These are phyloP conservation scores for Pseudococcus jackbeardsleyi DNA, from an alignment of 2,888 invertebrate genomes.

Conservation along the genomic window DNA sequence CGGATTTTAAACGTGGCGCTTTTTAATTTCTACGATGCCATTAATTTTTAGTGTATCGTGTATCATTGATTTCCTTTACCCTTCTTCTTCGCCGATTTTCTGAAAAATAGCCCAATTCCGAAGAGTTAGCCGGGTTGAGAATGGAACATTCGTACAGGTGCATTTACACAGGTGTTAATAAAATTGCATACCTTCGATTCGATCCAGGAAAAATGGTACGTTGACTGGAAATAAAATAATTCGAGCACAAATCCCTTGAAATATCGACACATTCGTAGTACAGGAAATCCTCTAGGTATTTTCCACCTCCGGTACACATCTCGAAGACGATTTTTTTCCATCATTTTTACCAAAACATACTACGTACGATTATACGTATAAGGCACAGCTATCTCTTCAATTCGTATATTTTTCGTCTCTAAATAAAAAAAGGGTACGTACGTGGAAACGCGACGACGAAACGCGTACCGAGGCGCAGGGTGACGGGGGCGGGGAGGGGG, in stretches of 20 bases:
- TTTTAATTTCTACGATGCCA: slow-evolving; percentile 32
- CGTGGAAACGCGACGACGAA: neutral
- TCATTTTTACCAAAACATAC: neutral
- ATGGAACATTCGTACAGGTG: neutral
- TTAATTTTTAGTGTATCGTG: slow-evolving; percentile 22
- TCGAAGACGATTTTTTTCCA: neutral
- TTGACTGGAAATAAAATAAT: neutral
- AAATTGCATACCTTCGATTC: slow-evolving; percentile 12
- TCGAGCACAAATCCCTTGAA: neutral
- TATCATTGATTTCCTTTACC: too few species aligned
- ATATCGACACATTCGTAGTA: neutral
- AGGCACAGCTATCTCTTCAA: slow-evolving; percentile 1
- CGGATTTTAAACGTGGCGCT: slow-evolving; percentile 3
- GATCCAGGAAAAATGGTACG: neutral
- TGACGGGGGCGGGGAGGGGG: neutral
- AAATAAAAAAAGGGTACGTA: neutral
- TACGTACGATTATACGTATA: neutral
- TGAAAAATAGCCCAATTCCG: too few species aligned
- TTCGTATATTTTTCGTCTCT: neutral
- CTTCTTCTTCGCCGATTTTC: too few species aligned
- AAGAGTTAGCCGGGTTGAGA: too few species aligned
- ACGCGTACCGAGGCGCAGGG: neutral
- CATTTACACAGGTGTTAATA: neutral
- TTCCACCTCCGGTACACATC: neutral
- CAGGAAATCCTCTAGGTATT: neutral